Evolutionary conservation across 2,888 invertebrate species (phyloP).

Genomic region (Dynastes hyllus): DNA sequence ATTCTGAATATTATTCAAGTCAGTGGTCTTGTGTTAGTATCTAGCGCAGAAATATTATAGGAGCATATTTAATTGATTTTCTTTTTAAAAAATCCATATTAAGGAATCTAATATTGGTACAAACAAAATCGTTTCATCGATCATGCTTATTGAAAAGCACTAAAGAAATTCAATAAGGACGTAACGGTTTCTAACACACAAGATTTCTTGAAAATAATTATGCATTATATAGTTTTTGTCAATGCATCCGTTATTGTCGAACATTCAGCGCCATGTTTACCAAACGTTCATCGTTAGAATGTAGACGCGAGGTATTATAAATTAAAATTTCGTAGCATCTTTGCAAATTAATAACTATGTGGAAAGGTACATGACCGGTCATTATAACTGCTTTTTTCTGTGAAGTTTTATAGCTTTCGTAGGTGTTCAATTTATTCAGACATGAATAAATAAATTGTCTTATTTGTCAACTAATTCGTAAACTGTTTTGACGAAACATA

Average conservation of each 20-base stretch:
- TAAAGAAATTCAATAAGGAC: neutral
- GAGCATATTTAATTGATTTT: neutral
- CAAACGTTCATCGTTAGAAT: neutral
- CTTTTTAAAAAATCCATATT: neutral
- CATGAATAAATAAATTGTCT: neutral
- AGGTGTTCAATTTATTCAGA: constrained; percentile 3
- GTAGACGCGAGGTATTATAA: neutral
- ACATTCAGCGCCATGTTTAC: neutral
- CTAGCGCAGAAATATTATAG: neutral
- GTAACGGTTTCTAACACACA: neutral
- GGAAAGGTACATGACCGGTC: constrained; percentile 30
- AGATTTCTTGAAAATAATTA: constrained; percentile 1
- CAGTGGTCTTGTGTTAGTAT: neutral
- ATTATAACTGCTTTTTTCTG: constrained; percentile 31
- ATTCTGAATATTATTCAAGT: neutral
- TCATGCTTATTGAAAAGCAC: no score
- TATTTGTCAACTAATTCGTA: constrained; percentile 7
- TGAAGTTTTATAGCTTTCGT: constrained; percentile 1
- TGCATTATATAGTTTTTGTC: neutral
- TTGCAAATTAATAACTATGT: constrained; percentile 13
- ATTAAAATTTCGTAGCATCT: constrained; percentile 10
- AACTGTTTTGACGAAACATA: neutral
- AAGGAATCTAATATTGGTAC: neutral
- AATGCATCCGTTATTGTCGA: neutral
- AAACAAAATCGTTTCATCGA: neutral